phyloP scores from a whole-genome alignment of 2,888 invertebrate species.

The Malacosoma neustria region DNA sequence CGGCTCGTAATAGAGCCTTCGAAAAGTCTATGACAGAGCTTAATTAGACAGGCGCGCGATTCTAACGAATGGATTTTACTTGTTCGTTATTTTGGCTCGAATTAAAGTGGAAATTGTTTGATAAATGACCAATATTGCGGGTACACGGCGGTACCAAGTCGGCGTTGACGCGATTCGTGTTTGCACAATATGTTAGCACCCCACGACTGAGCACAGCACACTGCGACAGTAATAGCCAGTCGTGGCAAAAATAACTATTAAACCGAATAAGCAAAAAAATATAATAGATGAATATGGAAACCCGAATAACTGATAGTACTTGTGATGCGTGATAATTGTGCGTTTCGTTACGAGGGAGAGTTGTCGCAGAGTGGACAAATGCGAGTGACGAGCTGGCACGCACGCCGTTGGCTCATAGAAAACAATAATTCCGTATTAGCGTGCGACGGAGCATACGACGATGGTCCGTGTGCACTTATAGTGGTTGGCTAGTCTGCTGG shows the following conservation, averaged over 20 bases:
- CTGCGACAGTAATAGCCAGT: too few relatives aligned
- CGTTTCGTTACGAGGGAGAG: constrained; percentile 26
- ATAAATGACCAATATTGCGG: constrained; percentile 32
- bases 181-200: constrained; percentile 30
- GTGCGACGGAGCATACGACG: constrained; percentile 56
- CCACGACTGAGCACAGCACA: constrained; percentile 11
- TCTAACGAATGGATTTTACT: constrained; percentile 71
- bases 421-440: constrained; percentile 57
- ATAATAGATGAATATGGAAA: constrained; percentile 1
- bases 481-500: constrained; percentile 45
- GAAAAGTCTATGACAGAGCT: constrained; percentile 72
- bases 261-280: constrained; percentile 4
- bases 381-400: constrained; percentile 25
- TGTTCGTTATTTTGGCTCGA: constrained; percentile 53
- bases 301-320: not conserved
- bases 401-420: constrained; percentile 34
- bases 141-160: constrained; percentile 22
- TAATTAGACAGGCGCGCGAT: constrained; percentile 72
- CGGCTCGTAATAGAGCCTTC: constrained; percentile 72
- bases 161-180: constrained; percentile 22
- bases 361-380: constrained; percentile 15
- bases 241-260: constrained; percentile 1
- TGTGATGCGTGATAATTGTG: not conserved
- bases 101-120: constrained; percentile 41
- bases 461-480: constrained; percentile 53